A percentile compares a stretch with the other conserved stretches of the same genome.
phyloP scores from a whole-genome alignment of 2,888 invertebrate species.

The Operophtera brumata region DNA sequence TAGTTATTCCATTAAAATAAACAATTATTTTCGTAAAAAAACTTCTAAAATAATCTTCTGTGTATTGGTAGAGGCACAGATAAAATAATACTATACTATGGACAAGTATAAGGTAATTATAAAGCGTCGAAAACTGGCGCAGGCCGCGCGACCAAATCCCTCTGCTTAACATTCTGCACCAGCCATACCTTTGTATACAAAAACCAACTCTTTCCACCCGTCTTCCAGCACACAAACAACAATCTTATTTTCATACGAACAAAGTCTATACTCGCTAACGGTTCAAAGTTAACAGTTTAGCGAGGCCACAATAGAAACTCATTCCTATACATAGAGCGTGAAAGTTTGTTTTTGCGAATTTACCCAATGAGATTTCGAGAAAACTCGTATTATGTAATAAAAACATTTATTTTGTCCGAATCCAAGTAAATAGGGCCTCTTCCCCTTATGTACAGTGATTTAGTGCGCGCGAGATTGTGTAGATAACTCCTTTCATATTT shows the following conservation, averaged over 20 bases:
- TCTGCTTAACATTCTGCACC: constrained; percentile 77
- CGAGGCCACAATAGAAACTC: constrained; percentile 39
- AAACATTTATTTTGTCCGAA: constrained; percentile 80
- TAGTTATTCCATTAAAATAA: no score
- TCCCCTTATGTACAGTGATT: constrained; percentile 78
- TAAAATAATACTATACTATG: no score
- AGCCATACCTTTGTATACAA: constrained; percentile 73
- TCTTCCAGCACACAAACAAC: constrained; percentile 40
- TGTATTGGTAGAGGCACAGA: not conserved
- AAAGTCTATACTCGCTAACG: constrained; percentile 38
- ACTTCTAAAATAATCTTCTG: not conserved
- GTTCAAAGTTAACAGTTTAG: constrained; percentile 23
- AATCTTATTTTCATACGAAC: constrained; percentile 32
- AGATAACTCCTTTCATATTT: constrained; percentile 79
- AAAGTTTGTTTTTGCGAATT: constrained; percentile 41
- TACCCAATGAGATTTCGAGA: constrained; percentile 64
- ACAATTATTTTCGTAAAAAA: no score
- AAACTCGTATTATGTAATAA: constrained; percentile 79
- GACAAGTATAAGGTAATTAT: constrained; percentile 33
- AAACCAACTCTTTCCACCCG: constrained; percentile 55
- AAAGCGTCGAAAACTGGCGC: constrained; percentile 48
- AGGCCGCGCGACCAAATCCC: constrained; percentile 66
- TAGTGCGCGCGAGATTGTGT: constrained; percentile 78
- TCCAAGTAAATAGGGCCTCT: constrained; percentile 76
- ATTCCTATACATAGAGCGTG: constrained; percentile 36